phyloP scores from a whole-genome alignment of 1,140 invertebrate species.

The Arctopsyche grandis region DNA sequence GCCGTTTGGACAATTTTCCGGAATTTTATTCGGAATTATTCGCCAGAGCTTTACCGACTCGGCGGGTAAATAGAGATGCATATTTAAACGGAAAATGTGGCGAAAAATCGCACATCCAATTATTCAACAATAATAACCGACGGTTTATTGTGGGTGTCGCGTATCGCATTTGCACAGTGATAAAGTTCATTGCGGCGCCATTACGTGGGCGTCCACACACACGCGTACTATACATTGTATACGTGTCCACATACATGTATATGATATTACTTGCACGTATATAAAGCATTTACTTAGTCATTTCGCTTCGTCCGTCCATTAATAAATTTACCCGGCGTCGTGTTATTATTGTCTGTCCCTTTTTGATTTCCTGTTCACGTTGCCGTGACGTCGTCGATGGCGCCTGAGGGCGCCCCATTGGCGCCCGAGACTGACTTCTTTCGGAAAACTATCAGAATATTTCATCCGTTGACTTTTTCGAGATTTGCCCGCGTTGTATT shows the following conservation, averaged over 20 bases:
- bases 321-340: slow-evolving; percentile 51
- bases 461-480: not conserved
- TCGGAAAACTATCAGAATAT: not conserved
- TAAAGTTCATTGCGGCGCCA: slow-evolving; percentile 11
- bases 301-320: slow-evolving; percentile 51
- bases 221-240: not conserved
- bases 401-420: slow-evolving; percentile 5
- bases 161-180: not conserved
- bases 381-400: slow-evolving; percentile 39
- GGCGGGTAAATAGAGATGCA: too few species aligned
- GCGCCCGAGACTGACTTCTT: not conserved
- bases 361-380: slow-evolving; percentile 52
- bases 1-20: too few species aligned
- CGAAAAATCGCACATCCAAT: too few species aligned
- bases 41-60: too few species aligned
- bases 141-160: slow-evolving; percentile 6
- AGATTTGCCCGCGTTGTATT: not conserved
- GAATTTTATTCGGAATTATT: too few species aligned
- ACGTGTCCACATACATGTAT: slow-evolving; percentile 4
- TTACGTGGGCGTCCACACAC: slow-evolving; percentile 13
- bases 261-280: too few species aligned
- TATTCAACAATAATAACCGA: not conserved
- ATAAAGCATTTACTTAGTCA: slow-evolving; percentile 51
- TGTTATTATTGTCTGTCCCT: slow-evolving; percentile 53
- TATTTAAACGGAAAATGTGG: too few species aligned